phyloP scores from a whole-genome alignment of 2,888 invertebrate species.

The Cataglyphis albicans region DNA sequence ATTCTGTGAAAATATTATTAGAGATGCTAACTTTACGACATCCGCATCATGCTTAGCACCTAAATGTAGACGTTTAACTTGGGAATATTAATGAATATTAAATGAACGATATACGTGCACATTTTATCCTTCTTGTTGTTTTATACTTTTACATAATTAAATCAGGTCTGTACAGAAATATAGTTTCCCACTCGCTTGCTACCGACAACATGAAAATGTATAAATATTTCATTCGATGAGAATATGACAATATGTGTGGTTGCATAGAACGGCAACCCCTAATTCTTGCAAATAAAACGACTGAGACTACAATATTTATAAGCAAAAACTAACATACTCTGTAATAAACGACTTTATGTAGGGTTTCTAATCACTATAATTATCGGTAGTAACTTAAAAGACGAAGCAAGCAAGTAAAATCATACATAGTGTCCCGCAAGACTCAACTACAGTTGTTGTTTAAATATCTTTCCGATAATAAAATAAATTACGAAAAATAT shows the following conservation, averaged over 20 bases:
- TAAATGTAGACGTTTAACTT: not conserved
- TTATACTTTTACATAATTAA: not conserved
- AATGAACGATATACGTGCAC: not conserved
- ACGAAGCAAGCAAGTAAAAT: not conserved
- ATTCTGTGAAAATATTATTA: not conserved
- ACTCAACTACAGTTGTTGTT: not conserved
- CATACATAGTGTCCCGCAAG: not conserved
- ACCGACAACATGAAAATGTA: not conserved
- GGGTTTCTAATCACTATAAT: not conserved
- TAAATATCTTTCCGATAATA: not conserved
- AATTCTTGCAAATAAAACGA: not conserved
- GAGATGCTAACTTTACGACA: not conserved
- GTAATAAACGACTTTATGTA: not conserved
- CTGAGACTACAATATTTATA: not conserved
- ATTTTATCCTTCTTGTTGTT: not conserved
- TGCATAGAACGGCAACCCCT: not conserved
- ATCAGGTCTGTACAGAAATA: not conserved
- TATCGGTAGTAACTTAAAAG: not conserved
- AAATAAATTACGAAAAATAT: not conserved
- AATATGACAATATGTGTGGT: not conserved
- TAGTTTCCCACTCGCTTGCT: not conserved
- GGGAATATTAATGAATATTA: not conserved
- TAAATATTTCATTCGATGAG: conserved; percentile 19
- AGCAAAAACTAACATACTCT: not conserved
- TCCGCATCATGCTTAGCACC: no score